A percentile compares a stretch with the other conserved stretches of the same genome.
Conservation (phyloP, 2,888 invertebrate genomes). For the Diarsia dahlii region DNA sequence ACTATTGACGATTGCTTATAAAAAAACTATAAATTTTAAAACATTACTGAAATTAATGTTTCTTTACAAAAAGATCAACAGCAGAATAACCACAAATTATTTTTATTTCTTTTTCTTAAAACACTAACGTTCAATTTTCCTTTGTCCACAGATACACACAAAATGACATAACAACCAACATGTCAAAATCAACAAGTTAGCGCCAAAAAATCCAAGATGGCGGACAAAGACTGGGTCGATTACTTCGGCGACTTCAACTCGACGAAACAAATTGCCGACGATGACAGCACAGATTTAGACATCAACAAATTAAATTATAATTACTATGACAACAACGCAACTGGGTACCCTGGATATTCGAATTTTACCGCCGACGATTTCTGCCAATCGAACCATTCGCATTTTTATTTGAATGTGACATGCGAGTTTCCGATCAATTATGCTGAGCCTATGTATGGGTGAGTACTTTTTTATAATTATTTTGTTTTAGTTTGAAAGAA, state of each 20-base stretch:
- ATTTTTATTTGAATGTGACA: conserved; percentile 92
- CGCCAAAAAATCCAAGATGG: conserved; percentile 76
- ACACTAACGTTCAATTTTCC: conserved; percentile 13
- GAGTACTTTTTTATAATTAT: conserved; percentile 63
- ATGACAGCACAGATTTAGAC: conserved; percentile 64
- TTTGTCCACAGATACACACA: conserved; percentile 58
- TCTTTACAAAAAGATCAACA: not conserved
- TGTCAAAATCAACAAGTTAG: conserved; percentile 51
- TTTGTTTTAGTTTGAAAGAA: no score
- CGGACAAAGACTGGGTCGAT: conserved; percentile 81
- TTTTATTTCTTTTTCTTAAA: not conserved
- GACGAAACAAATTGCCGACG: conserved; percentile 52
- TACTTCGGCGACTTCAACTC: conserved; percentile 76
- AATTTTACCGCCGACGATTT: conserved; percentile 85
- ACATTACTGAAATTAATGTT: not conserved
- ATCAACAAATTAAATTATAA: conserved; percentile 67
- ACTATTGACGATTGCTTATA: no score
- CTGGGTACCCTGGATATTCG: conserved; percentile 73
- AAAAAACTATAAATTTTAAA: not conserved
- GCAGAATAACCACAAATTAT: not conserved
- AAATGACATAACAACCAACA: conserved; percentile 44
- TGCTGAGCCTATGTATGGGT: conserved; percentile 93
- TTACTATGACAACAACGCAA: conserved; percentile 79
- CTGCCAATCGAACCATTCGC: conserved; percentile 84
- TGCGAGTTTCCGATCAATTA: conserved; percentile 92